A percentile compares a stretch with the other conserved stretches of the same genome.
phyloP scores from a whole-genome alignment of 1,140 invertebrate species.

The Drosophila kanapiae region DNA sequence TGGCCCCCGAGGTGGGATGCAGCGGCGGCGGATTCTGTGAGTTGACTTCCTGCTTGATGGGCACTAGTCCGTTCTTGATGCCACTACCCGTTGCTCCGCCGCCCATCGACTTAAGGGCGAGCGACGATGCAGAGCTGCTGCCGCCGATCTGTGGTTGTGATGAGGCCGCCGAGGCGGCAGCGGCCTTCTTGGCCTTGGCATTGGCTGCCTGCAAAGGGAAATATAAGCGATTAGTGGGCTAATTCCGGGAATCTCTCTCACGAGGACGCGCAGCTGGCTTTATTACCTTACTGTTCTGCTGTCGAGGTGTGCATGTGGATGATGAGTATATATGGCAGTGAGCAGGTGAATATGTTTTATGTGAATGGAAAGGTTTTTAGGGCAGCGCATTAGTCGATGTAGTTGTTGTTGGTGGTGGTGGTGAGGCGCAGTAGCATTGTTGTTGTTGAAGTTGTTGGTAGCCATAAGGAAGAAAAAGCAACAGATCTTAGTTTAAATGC shows the following conservation, averaged over 20 bases:
- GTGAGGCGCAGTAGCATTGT: slow-evolving; percentile 37
- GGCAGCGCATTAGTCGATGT: slow-evolving; percentile 54
- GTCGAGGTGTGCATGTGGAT: slow-evolving; percentile 38
- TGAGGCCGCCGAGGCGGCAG: slow-evolving; percentile 68
- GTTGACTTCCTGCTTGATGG: slow-evolving; percentile 72
- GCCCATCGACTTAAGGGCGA: slow-evolving; percentile 36
- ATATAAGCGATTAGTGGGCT: neutral
- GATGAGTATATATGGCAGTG: slow-evolving; percentile 4
- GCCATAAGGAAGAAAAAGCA: slow-evolving; percentile 52
- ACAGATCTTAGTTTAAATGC: slow-evolving; percentile 37
- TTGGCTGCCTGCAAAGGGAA: slow-evolving; percentile 68
- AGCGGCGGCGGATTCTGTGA: slow-evolving; percentile 84
- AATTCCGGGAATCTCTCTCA: neutral
- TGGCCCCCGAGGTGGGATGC: slow-evolving; percentile 66
- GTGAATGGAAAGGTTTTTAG: slow-evolving; percentile 19
- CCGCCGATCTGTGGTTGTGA: slow-evolving; percentile 59
- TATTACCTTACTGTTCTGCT: slow-evolving; percentile 80
- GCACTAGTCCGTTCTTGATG: slow-evolving; percentile 65
- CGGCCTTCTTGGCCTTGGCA: slow-evolving; percentile 84
- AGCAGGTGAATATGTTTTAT: slow-evolving; percentile 8
- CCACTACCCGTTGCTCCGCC: slow-evolving; percentile 36
- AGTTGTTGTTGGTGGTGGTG: slow-evolving; percentile 26
- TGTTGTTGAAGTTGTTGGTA: slow-evolving; percentile 38
- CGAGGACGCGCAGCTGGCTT: slow-evolving; percentile 22
- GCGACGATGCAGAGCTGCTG: slow-evolving; percentile 10